Base-by-base conservation (phyloP, 2,113 vertebrate species). In the Heterocephalus glaber region DNA sequence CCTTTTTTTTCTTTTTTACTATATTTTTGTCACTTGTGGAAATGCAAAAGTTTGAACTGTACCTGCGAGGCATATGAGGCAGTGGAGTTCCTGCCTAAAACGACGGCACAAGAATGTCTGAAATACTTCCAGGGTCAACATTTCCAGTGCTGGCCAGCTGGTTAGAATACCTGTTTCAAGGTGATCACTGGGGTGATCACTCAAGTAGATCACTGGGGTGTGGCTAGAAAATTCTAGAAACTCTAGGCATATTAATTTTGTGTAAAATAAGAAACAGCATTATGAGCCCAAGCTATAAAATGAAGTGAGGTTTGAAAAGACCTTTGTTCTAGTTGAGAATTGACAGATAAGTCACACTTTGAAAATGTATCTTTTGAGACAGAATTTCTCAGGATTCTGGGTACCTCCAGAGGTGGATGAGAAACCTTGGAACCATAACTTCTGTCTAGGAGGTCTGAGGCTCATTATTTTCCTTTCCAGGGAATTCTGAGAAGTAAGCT, bases 251-350 rank as follows among this genome's bases (percentile, higher is more conserved):
- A 44, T 60, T 86, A 20, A 44, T 44, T 92, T 92, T 70, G 10
- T 94, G 56, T 95, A 82, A 92, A 88, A 60, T 76, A 89, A 94
- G 30, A 93, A 68, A 49, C 35, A 28, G 54, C 28, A 8, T 8
- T 2, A 74, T 88, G 9, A 58, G 10, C 12, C 33, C 63, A 56
- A 85, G 65, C 70, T 95, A 65, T 85, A 93, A 95, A 89, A 85
- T 66, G 47, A 94, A 92, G 26, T 63, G 26, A 79, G 16, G 79
- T 74, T 96, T 89, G 92, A 89, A 94, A 94, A 68, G 60, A 66
- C 41, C 7, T 3, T 92, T 94, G 26, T n/a, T 49, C 20, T 72
- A 41, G 44, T n/a, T 54, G 76, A 81, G 44, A 90, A 35, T 66
- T 84, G 20, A 84, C 30, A 49, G 60, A 89, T 26, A 89, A 61